These are phyloP conservation scores for Zelostemma sp. DNA, from an alignment of 1,140 invertebrate genomes.

Conservation along the genomic window DNA sequence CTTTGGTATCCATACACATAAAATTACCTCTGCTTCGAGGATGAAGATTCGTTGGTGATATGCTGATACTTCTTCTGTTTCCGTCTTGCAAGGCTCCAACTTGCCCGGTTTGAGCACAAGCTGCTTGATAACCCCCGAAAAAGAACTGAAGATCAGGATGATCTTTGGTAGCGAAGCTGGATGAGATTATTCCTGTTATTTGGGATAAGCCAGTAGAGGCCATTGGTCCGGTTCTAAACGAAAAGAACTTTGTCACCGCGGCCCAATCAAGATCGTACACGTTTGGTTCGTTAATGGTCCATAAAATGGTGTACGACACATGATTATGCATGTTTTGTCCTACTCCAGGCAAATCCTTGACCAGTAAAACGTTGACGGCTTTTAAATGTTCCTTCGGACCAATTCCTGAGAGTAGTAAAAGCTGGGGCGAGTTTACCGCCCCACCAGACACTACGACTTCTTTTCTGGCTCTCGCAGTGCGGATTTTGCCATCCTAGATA, in stretches of 20 bases:
- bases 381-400: conserved; percentile 75
- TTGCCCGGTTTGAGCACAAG: conserved; percentile 73
- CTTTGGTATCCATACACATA: no score
- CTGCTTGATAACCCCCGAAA: conserved; percentile 76
- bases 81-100: conserved; percentile 71
- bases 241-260: conserved; percentile 73
- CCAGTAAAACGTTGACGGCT: conserved; percentile 63
- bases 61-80: conserved; percentile 70
- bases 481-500: conserved; percentile 38
- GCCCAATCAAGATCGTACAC: conserved; percentile 73
- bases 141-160: conserved; percentile 78
- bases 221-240: conserved; percentile 73
- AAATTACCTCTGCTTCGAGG: conserved; percentile 70
- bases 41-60: conserved; percentile 69
- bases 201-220: conserved; percentile 75
- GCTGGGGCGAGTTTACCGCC: conserved; percentile 75
- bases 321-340: conserved; percentile 83
- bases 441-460: conserved; percentile 74
- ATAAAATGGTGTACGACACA: conserved; percentile 73
- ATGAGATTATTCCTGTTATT: conserved; percentile 75
- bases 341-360: conserved; percentile 80
- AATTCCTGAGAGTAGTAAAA: conserved; percentile 79
- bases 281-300: conserved; percentile 70
- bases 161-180: conserved; percentile 71
- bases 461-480: conserved; percentile 42